Base-by-base conservation (phyloP, 2,113 vertebrate genomes). In the Ursus arctos region DNA sequence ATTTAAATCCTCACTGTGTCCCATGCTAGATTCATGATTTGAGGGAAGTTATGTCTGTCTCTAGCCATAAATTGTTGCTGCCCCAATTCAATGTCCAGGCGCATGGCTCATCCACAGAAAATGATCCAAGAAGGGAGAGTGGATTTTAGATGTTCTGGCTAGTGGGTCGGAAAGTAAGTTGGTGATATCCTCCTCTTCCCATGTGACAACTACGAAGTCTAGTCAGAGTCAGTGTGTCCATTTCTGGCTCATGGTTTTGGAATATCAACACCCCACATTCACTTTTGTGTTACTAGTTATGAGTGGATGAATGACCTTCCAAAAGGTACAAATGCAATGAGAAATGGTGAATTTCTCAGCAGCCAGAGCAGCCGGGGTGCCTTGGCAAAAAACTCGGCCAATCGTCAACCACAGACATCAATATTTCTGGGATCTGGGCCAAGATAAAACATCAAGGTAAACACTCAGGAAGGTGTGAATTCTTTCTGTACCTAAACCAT, bases 131-230 rank as follows among this genome's bases (percentile, higher is more conserved):
- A 24, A 1, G 1, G 43, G 4, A 71, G 67, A 33, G 4, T 19
- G 67, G 2, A 71, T 19, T 71, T 36, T 21, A 65, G 28, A 13
- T 65, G n/a, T 33, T 71, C 28, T 36, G n/a, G 67, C 28, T 13
- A 4, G 0, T 6, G 4, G 28, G 3, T 0, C 21, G 43, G 36
- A 40, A 57, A 8, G 4, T 26, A 31, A 18, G 36, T 15, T 18
- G 3, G 3, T 11, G 0, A 1, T 4, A 4, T 0, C 61, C 49
- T 28, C 9, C n/a, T 21, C 47, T 21, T 57, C 14, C 19, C 21
- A 0, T 2, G 22, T 28, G 10, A 15, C n/a, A 13, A 7, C 19
- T 8, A 4, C 7, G 11, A 2, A 5, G 4, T 28, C 80, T 83
- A 4, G 8, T 83, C 6, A 2, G 7, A 43, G 26, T 13, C 26